Base-by-base conservation (phyloP, 2,113 vertebrate genomes). In the Oryzias javanicus region DNA sequence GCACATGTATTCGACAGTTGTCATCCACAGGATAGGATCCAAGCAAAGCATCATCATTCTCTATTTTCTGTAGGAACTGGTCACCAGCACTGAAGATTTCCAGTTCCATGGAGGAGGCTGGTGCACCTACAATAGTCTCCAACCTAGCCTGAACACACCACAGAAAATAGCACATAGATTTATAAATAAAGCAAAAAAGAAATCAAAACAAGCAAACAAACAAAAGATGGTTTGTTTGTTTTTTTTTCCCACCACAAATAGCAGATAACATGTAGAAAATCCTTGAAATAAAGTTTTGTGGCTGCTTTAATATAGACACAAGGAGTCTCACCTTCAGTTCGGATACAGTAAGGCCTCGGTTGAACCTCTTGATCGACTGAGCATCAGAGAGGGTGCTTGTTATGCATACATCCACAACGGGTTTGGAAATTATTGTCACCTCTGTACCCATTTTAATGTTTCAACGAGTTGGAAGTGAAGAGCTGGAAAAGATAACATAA, bases 21-120 rank as follows among this genome's bases (percentile, higher is more conserved):
- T 96, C 91, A 5, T 96, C 94, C 12, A 96, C 89, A 6, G 92
- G 91, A 81, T 94, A 96, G 0, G 94, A 96, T 40, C 95, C 95
- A 50, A 97, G 78, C 68, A 96, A 73, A 0, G 94, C 93, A 5
- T 95, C 93, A n/a, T 94, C 90, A 57, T 92, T 79, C 44, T 94
- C 91, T 49, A 97, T 78, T 42, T 93, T 95, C 85, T 90, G 87
- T 64, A 92, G 66, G 56, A 95, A 92, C 25, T 83, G 79, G 76
- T 95, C 92, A 2, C 90, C 85, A 0, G 74, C 25, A 13, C 90
- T 90, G 70, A 88, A 95, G 20, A 97, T 85, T 74, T 96, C 92
- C 55, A 97, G 85, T 29, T 95, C 93, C 94, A 97, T 97, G 69
- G 74, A 87, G 25, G 93, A 86, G 0, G 91, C 66, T 1, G 92